A percentile compares a stretch with the other conserved stretches of the same genome.
These are phyloP conservation scores for Lithophane ornitopus DNA, from an alignment of 2,888 invertebrate species.

Conservation along the genomic window DNA sequence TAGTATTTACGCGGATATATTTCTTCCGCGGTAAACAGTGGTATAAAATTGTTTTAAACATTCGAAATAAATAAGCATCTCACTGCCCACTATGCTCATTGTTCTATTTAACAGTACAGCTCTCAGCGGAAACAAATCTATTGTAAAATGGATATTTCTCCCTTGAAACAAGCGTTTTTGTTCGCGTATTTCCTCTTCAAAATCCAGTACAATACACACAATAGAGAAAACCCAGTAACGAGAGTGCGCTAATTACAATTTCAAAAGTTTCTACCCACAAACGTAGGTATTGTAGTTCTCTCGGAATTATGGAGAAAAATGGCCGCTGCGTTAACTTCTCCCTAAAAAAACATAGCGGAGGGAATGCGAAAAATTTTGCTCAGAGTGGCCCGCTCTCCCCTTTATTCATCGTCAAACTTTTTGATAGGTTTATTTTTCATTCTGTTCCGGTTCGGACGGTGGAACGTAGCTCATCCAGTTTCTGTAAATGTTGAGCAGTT, in stretches of 20 bases:
- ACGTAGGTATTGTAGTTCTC: conserved; percentile 49
- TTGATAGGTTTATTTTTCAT: conserved; percentile 63
- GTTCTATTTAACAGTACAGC: conserved; percentile 34
- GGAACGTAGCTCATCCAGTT: conserved; percentile 61
- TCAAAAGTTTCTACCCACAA: conserved; percentile 44
- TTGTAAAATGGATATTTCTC: conserved; percentile 46
- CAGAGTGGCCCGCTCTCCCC: conserved; percentile 41
- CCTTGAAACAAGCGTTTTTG: conserved; percentile 39
- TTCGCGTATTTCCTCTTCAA: conserved; percentile 35
- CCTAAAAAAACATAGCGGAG: conserved; percentile 40
- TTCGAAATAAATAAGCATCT: conserved; percentile 30
- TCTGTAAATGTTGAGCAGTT: conserved; percentile 60
- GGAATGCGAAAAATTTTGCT: conserved; percentile 53
- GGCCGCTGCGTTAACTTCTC: conserved; percentile 39
- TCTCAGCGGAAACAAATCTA: conserved; percentile 44
- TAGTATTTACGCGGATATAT: conserved; percentile 21
- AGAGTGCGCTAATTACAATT: conserved; percentile 58
- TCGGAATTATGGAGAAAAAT: conserved; percentile 51
- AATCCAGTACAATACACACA: conserved; percentile 44
- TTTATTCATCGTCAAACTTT: conserved; percentile 64
- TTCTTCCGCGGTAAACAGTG: conserved; percentile 1
- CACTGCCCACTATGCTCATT: conserved; percentile 26
- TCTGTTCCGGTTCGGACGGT: conserved; percentile 39
- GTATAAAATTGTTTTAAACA: conserved; percentile 13
- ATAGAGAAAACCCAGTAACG: conserved; percentile 47